Conservation (phyloP, 2,888 invertebrate genomes). For the Julus scandinavius region DNA sequence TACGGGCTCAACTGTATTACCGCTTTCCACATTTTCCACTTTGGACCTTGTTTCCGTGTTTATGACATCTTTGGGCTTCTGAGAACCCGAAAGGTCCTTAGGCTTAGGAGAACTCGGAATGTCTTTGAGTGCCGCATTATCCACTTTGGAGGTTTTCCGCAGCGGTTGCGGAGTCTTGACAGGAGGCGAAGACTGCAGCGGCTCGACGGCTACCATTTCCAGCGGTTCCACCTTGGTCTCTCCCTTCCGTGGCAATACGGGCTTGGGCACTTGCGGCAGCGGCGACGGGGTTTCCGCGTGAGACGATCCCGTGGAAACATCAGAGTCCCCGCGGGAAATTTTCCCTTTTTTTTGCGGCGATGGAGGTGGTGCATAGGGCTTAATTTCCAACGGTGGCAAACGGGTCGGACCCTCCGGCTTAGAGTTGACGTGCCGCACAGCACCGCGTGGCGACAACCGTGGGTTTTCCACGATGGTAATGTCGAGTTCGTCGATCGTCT, state of each 20-base stretch:
- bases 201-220: not conserved
- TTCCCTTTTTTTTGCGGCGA: not conserved
- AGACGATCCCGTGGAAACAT: not conserved
- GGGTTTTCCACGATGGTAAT: conserved; percentile 3
- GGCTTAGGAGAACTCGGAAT: not conserved
- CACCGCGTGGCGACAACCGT: not conserved
- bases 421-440: no score
- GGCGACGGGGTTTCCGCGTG: not conserved
- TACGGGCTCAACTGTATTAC: not conserved
- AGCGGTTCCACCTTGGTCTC: not conserved
- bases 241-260: not conserved
- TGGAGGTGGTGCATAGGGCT: not conserved
- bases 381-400: not conserved
- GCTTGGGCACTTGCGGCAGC: not conserved
- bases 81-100: no score
- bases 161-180: not conserved
- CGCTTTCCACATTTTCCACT: not conserved
- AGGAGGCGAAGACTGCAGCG: not conserved
- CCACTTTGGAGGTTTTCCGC: not conserved
- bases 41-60: not conserved
- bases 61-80: no score
- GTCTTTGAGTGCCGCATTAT: not conserved
- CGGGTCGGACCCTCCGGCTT: not conserved
- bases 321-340: not conserved
- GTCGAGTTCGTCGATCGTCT: not conserved